phyloP scores from a whole-genome alignment of 2,797 vertebrate species.

The Poeciliopsis paucimaculata region DNA sequence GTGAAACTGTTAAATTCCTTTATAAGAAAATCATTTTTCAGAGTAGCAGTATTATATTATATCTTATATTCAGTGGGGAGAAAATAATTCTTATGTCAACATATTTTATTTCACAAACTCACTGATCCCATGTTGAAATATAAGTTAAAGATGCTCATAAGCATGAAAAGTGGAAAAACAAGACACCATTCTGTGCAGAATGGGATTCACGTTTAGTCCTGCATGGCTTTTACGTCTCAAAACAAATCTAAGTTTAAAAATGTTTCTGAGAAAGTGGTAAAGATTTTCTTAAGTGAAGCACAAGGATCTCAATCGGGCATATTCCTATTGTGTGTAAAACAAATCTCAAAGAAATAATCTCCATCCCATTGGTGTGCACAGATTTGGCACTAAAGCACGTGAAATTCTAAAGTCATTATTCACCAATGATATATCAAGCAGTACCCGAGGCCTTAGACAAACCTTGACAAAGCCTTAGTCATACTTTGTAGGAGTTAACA shows the following conservation, averaged over 20 bases:
- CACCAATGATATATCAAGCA: not conserved
- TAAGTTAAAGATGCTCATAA: not conserved
- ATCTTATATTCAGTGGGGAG: not conserved
- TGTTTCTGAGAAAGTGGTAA: not conserved
- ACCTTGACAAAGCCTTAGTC: not conserved
- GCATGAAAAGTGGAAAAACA: not conserved
- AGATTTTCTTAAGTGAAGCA: not conserved
- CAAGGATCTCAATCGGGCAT: not conserved
- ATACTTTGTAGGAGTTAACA: not conserved
- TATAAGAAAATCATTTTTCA: not conserved
- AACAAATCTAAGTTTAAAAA: not conserved
- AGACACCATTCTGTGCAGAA: not conserved
- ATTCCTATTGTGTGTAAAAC: not conserved
- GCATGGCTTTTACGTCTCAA: not conserved
- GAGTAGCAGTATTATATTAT: not conserved
- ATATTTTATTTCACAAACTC: not conserved
- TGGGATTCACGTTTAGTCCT: not conserved
- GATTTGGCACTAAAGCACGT: not conserved
- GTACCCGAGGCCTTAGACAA: not conserved
- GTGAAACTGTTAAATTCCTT: not conserved
- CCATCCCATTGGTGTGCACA: not conserved
- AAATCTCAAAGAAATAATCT: not conserved
- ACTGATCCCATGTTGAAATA: not conserved
- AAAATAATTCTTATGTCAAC: not conserved
- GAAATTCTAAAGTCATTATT: not conserved